Base-by-base conservation (phyloP, 1,140 invertebrate species). In the Papilio machaon region DNA sequence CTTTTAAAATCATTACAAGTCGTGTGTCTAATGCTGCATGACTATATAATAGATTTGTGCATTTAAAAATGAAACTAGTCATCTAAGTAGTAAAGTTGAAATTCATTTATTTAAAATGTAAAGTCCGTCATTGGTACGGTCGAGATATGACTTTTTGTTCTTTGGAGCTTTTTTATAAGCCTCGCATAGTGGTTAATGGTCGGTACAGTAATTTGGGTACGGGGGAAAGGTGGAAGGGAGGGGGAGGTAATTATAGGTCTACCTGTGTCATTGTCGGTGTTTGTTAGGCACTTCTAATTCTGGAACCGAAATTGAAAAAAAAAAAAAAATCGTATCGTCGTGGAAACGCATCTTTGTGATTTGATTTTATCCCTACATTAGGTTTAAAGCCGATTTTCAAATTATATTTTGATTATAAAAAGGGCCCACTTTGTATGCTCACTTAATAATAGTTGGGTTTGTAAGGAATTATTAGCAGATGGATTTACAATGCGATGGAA, bases 241-340 rank as follows among this genome's bases (percentile, higher is more conserved):
- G 70, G 81, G 67, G 87, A 85, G 88, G 88, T 90, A 90, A 90
- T 90, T 88, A 90, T 82, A 88, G 86, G 85, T 82, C 87, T 83
- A 85, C 81, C 85, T 88, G 89, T 89, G 88, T 90, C 89, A 90
- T 90, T 90, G 88, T 85, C 86, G 85, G 88, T 84, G 83, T 84
- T 83, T 85, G 79, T 82, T 82, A 75, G 81, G 82, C 83, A 81
- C 79, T 88, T 84, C 87, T 88, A 88, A 87, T 83, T 87, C 82
- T 84, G 82, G 80, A 80, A 82, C 82, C 81, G 84, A 86, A 88
- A 86, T 86, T 86, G 86, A 85, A 86, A 82, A 84, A 86, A 85
- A 85, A 85, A 83, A 81, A 75, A 70, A 11, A 49, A 9, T 74
- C 38, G 54, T 79, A 74, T 79, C 79, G 54, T 75, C 82, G 73